A percentile compares a stretch with the other conserved stretches of the same genome.
Conservation (phyloP, 2,113 vertebrate species). For the Pantherophis guttatus region DNA sequence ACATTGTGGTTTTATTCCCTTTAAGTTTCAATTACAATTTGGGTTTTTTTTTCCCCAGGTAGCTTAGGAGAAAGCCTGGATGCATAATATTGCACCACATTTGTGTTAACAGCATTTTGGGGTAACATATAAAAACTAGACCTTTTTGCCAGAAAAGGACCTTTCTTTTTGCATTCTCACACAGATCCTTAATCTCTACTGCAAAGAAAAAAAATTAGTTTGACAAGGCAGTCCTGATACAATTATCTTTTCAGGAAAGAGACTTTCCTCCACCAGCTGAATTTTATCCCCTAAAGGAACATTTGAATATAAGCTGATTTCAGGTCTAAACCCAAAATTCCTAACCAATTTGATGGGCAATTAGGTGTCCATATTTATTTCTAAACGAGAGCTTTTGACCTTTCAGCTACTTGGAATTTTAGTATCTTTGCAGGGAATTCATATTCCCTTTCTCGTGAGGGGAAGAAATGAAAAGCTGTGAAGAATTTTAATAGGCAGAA, state of each 20-base stretch:
- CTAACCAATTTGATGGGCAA: not conserved
- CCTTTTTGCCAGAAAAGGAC: not conserved
- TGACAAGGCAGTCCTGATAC: not conserved
- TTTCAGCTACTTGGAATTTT: constrained; percentile 14
- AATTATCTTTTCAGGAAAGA: not conserved
- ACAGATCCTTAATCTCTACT: not conserved
- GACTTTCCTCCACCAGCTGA: not conserved
- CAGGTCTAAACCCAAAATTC: not conserved
- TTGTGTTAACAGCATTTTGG: not conserved
- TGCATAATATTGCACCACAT: not conserved
- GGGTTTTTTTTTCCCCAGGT: not conserved
- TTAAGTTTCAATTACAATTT: not conserved
- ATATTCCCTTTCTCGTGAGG: not conserved
- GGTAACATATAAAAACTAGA: not conserved
- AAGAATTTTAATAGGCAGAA: constrained; percentile 19
- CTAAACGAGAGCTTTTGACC: constrained; percentile 8
- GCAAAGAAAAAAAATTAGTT: not conserved
- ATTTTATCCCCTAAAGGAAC: not conserved
- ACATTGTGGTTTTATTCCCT: not conserved
- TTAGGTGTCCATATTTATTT: not conserved
- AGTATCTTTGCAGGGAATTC: not conserved
- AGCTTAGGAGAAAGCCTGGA: not conserved
- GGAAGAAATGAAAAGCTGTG: constrained; percentile 23
- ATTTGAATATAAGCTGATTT: constrained; percentile 15
- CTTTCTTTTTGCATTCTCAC: not conserved